These are phyloP conservation scores for Chelmon rostratus DNA, from an alignment of 2,797 vertebrate genomes.

Conservation along the genomic window DNA sequence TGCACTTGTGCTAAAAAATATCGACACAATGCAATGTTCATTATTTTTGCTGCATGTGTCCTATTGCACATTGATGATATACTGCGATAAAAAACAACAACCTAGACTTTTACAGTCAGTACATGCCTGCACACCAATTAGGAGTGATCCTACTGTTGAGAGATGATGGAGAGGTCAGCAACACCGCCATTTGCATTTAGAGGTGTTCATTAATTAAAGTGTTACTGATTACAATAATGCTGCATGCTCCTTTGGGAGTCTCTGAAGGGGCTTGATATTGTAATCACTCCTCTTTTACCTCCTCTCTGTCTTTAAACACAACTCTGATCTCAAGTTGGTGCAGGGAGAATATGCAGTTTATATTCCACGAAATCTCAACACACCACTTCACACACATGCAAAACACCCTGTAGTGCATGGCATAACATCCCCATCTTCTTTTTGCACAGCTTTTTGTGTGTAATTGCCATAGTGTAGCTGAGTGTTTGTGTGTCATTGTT, in stretches of 20 bases:
- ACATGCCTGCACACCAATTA: constrained; percentile 40
- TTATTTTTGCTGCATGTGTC: constrained; percentile 24
- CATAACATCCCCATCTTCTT: constrained; percentile 49
- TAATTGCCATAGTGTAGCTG: constrained; percentile 46
- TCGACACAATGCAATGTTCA: neutral
- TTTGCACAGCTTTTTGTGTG: constrained; percentile 60
- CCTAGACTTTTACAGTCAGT: constrained; percentile 36
- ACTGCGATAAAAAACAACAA: constrained; percentile 9
- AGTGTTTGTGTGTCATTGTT: constrained; percentile 60
- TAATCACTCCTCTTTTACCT: constrained; percentile 44
- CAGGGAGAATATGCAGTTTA: constrained; percentile 28
- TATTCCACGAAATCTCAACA: constrained; percentile 8
- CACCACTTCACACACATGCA: constrained; percentile 31
- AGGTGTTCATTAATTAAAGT: constrained; percentile 63
- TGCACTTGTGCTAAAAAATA: neutral
- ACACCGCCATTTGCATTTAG: constrained; percentile 48
- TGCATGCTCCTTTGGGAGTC: constrained; percentile 33
- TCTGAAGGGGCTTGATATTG: constrained; percentile 32
- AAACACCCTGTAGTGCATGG: constrained; percentile 66
- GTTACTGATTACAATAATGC: constrained; percentile 58
- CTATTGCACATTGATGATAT: neutral
- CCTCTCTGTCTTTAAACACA: constrained; percentile 39
- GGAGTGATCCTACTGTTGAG: constrained; percentile 28
- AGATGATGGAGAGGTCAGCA: constrained; percentile 64
- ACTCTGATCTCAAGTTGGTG: constrained; percentile 19